These are phyloP conservation scores for Cyclopterus lumpus DNA, from an alignment of 2,797 vertebrate species.

Conservation along the genomic window DNA sequence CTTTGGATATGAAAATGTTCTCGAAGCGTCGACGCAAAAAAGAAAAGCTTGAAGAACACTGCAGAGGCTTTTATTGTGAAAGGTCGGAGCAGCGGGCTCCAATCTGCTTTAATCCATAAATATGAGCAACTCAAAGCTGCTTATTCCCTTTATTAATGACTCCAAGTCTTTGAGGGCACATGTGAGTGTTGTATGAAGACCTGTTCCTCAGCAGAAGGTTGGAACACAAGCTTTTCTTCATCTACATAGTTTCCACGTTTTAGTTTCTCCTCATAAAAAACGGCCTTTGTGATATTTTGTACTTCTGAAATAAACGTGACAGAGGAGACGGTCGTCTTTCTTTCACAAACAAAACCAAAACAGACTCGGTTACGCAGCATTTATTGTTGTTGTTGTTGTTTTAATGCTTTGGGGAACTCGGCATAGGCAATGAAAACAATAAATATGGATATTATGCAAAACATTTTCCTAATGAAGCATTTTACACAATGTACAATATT, in stretches of 20 bases:
- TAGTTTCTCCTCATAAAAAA: conserved; percentile 38
- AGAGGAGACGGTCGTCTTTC: neutral
- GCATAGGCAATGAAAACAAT: conserved; percentile 95
- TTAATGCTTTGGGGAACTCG: conserved; percentile 89
- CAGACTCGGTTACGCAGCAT: conserved; percentile 72
- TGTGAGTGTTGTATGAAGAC: too few species aligned
- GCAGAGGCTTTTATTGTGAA: too few species aligned
- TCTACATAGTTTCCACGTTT: conserved; percentile 54
- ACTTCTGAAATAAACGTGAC: conserved; percentile 70
- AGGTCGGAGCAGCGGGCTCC: too few species aligned
- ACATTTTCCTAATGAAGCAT: conserved; percentile 96
- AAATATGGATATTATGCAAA: conserved; percentile 99
- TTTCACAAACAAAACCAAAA: neutral
- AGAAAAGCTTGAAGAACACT: too few species aligned
- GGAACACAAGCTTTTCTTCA: conserved; percentile 11
- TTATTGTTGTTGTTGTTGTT: conserved; percentile 81
- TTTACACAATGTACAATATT: conserved; percentile 98
- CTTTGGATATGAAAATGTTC: too few species aligned
- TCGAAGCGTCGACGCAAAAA: too few species aligned
- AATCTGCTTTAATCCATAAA: too few species aligned
- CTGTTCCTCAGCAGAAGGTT: neutral
- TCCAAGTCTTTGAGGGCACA: too few species aligned
- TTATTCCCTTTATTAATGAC: too few species aligned
- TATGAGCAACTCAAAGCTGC: too few species aligned
- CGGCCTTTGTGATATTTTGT: conserved; percentile 74